phyloP scores from a whole-genome alignment of 2,113 vertebrate species.

The Hemibagrus wyckioides region DNA sequence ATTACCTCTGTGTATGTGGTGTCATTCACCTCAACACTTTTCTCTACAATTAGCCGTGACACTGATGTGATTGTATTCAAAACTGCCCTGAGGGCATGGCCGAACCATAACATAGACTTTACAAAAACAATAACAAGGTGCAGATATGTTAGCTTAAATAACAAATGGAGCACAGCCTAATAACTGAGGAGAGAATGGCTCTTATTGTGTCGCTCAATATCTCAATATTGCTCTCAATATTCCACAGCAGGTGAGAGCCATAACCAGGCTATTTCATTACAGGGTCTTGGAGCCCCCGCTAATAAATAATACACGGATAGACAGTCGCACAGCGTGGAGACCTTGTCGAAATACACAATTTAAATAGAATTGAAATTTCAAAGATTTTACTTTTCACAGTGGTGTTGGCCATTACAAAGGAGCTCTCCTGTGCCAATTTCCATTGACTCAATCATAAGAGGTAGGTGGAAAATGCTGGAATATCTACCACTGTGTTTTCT shows the following conservation, averaged over 20 bases:
- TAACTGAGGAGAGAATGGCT: conserved; percentile 22
- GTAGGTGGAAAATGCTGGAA: conserved; percentile 44
- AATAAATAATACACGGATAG: conserved; percentile 33
- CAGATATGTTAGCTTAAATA: conserved; percentile 16
- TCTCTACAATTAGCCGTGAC: conserved; percentile 31
- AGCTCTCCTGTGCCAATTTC: conserved; percentile 54
- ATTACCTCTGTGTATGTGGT: conserved; percentile 4
- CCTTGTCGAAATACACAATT: conserved; percentile 31
- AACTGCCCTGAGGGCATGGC: background rate
- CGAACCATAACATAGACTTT: background rate
- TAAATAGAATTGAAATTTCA: conserved; percentile 47
- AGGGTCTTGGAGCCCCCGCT: background rate
- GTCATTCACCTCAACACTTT: background rate
- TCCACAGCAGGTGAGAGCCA: conserved; percentile 20
- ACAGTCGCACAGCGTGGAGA: background rate
- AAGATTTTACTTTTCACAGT: conserved; percentile 35
- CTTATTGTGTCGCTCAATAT: conserved; percentile 12
- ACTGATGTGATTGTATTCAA: conserved; percentile 16
- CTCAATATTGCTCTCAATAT: conserved; percentile 5
- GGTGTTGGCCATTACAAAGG: conserved; percentile 45
- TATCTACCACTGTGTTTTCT: conserved; percentile 57
- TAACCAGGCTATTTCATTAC: conserved; percentile 25
- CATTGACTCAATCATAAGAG: conserved; percentile 35
- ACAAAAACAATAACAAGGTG: conserved; percentile 6
- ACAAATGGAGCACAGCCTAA: conserved; percentile 23